These are phyloP conservation scores for Empis stercorea DNA, from an alignment of 2,888 invertebrate species.

Conservation along the genomic window DNA sequence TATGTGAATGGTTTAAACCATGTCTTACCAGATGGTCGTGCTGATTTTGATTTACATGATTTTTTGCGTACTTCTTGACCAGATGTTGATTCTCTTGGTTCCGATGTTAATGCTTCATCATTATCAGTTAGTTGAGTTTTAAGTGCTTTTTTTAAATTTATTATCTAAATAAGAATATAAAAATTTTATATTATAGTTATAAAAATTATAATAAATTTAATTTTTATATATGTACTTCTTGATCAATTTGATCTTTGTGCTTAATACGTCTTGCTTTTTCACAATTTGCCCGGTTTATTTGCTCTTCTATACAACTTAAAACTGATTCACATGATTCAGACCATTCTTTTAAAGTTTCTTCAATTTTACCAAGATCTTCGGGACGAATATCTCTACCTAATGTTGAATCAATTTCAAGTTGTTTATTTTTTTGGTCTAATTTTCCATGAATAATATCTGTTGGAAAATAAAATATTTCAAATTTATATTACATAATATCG, in stretches of 20 bases:
- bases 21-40: slow-evolving; percentile 23
- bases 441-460: slow-evolving; percentile 89
- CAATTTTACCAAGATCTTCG: slow-evolving; percentile 69
- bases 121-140: slow-evolving; percentile 68
- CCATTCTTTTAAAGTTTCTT: slow-evolving; percentile 75
- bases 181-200: slow-evolving; percentile 4
- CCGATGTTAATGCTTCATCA: slow-evolving; percentile 75
- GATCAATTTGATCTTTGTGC: slow-evolving; percentile 71
- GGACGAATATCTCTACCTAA: slow-evolving; percentile 83
- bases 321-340: slow-evolving; percentile 82
- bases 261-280: slow-evolving; percentile 70
- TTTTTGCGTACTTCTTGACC: slow-evolving; percentile 31
- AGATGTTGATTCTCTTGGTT: slow-evolving; percentile 45
- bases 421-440: slow-evolving; percentile 87
- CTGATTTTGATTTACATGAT: slow-evolving; percentile 29
- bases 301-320: slow-evolving; percentile 75
- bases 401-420: slow-evolving; percentile 87
- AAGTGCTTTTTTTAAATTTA: slow-evolving; percentile 76
- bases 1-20: slow-evolving; percentile 21
- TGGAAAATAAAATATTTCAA: background rate
- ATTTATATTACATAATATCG: too few species aligned
- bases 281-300: slow-evolving; percentile 74
- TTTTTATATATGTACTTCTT: slow-evolving; percentile 76
- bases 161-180: slow-evolving; percentile 44
- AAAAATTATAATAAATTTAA: slow-evolving; percentile 9